Conservation (phyloP, 35 echinoderm and acorn worm species). For the Patiria miniata region DNA sequence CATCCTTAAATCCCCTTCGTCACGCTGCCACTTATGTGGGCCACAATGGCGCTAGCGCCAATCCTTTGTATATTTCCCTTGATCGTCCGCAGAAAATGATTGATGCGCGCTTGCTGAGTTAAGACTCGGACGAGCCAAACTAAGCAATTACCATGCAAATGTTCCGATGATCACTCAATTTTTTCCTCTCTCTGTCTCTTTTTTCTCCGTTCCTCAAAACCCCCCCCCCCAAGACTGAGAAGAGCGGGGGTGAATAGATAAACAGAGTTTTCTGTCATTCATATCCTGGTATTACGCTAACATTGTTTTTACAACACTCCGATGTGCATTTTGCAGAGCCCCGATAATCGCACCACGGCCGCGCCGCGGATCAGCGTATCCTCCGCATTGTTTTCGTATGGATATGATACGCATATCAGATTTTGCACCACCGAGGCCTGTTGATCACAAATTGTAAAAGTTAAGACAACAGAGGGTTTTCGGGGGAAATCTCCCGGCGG, state of each 20-base stretch:
- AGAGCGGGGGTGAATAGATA: not conserved
- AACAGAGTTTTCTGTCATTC: conserved; percentile 1
- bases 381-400: not conserved
- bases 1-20: not conserved
- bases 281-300: conserved; percentile 1
- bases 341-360: not conserved
- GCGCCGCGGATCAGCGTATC: not conserved
- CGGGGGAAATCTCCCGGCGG: not conserved
- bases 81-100: not conserved
- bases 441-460: conserved; percentile 7
- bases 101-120: not conserved
- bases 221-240: not conserved
- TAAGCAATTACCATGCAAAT: conserved; percentile 26
- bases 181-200: not conserved
- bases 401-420: conserved; percentile 25
- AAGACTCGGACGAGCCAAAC: not conserved
- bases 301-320: conserved; percentile 19
- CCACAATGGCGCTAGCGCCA: conserved; percentile 2
- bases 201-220: not conserved
- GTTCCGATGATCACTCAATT: conserved; percentile 23
- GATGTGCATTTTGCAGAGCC: conserved; percentile 3
- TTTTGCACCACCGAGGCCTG: not conserved
- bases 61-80: not conserved
- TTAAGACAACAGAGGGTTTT: conserved; percentile 3
- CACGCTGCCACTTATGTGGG: not conserved